phyloP scores from a whole-genome alignment of 2,113 vertebrate species.

The Tylochromis polylepis region DNA sequence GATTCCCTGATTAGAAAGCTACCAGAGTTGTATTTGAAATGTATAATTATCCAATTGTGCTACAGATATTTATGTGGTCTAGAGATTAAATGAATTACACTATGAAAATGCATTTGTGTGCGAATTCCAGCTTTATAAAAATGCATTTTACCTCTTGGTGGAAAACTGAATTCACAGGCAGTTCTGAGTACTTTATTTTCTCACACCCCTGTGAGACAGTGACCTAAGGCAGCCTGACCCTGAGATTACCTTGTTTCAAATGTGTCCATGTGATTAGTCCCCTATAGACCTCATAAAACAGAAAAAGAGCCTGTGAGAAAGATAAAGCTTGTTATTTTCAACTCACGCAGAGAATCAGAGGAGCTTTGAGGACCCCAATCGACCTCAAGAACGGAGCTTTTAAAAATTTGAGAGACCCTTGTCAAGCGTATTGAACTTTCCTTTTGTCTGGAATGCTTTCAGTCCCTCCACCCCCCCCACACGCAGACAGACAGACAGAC shows the following conservation, averaged over 20 bases:
- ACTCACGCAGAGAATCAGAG: slow-evolving; percentile 45
- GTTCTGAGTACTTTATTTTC: background rate
- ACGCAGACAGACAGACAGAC: background rate
- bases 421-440: slow-evolving; percentile 30
- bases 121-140: background rate
- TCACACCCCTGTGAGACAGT: background rate
- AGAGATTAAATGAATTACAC: background rate
- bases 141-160: background rate
- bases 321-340: slow-evolving; percentile 63
- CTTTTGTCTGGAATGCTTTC: slow-evolving; percentile 27
- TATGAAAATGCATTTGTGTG: background rate
- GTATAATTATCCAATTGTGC: background rate
- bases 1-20: background rate
- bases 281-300: slow-evolving; percentile 8
- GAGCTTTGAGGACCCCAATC: slow-evolving; percentile 29
- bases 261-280: slow-evolving; percentile 22
- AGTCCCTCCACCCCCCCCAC: background rate
- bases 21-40: background rate
- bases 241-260: slow-evolving; percentile 7
- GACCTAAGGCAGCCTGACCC: background rate
- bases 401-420: slow-evolving; percentile 31
- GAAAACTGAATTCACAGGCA: background rate
- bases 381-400: slow-evolving; percentile 18
- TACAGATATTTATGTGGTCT: background rate
- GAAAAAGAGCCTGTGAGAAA: slow-evolving; percentile 1